phyloP scores from a whole-genome alignment of 2,797 vertebrate species.

The Eospalax fontanierii region DNA sequence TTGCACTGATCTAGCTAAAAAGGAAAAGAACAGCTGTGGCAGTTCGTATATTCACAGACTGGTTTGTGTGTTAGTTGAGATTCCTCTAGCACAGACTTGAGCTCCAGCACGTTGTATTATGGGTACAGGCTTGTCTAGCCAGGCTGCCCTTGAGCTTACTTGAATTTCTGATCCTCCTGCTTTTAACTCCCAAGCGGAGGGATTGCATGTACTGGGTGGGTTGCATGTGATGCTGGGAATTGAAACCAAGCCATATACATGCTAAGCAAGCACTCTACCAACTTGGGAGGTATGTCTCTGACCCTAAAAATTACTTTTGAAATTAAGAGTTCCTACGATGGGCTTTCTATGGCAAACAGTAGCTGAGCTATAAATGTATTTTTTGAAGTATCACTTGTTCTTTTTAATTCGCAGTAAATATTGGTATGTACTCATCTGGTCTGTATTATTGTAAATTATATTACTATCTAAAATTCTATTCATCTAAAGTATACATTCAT shows the following conservation, averaged over 20 bases:
- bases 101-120: neutral
- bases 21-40: neutral
- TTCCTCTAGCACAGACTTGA: constrained; percentile 37
- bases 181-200: neutral
- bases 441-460: constrained; percentile 19
- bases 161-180: neutral
- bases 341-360: constrained; percentile 4
- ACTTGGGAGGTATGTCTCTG: neutral
- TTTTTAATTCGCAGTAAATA: constrained; percentile 65
- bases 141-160: neutral
- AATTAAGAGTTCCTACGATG: constrained; percentile 48
- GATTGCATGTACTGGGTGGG: neutral
- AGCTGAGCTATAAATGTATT: constrained; percentile 1
- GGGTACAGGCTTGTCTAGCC: neutral
- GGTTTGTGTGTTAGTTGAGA: neutral
- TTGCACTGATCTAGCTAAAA: constrained; percentile 4
- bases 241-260: neutral
- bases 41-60: constrained; percentile 41
- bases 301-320: constrained; percentile 34
- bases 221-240: too few relatives aligned
- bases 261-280: neutral
- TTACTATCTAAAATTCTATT: constrained; percentile 53
- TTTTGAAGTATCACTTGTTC: constrained; percentile 22
- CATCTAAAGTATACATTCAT: constrained; percentile 60
- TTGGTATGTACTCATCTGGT: neutral